Base-by-base conservation (phyloP, 2,888 invertebrate genomes). In the Trichogramma evanescens region DNA sequence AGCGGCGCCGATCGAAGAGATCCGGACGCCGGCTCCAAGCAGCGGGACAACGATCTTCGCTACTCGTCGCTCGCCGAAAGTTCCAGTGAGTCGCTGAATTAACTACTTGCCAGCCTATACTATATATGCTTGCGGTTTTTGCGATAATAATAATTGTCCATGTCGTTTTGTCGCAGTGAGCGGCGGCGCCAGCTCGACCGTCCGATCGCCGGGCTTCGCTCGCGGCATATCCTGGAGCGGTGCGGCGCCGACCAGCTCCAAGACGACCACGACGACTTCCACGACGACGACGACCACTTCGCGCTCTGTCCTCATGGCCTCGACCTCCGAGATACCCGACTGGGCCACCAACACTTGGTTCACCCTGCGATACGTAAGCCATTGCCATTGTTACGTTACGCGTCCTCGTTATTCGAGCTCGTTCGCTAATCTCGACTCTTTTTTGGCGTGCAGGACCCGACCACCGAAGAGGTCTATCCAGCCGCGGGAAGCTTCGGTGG, bases 401-500 rank as follows among this genome's bases (percentile, higher is more conserved):
- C 13, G 13, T 1, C 13, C 13, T 13, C 2, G 13, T 40, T 41
- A 41, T n/a, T 9, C 7, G 6, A 42, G 1, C 8, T 52, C 9
- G 13, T 38, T 9, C 10, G 39, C 41, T 42, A 42, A 41, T n/a
- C 10, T 6, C 10, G 42, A 9, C 10, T 41, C 54, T 54, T 54
- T 61, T 4, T 41, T 9, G 6, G 45, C 13, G 39, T 5, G n/a
- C 54, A 74, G 74, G 68, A 71, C 46, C 66, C 70, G 46, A 70
- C 68, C 45, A 74, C 73, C 13, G 73, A 74, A 49, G 78, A 80
- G 0, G 81, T 82, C 80, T 82, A 80, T 67, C 81, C 82, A 42
- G 80, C 80, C 3, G 81, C 82, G 13, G 81, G 81, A 42, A 80
- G 78, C 66, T 81, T 82, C 66, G 72, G 80, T n/a, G 80, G 78